Evolutionary conservation across 2,113 vertebrate genomes (phyloP), one percentile per base, ranked within the genome.

Genomic region (Hippocampus zosterae): DNA sequence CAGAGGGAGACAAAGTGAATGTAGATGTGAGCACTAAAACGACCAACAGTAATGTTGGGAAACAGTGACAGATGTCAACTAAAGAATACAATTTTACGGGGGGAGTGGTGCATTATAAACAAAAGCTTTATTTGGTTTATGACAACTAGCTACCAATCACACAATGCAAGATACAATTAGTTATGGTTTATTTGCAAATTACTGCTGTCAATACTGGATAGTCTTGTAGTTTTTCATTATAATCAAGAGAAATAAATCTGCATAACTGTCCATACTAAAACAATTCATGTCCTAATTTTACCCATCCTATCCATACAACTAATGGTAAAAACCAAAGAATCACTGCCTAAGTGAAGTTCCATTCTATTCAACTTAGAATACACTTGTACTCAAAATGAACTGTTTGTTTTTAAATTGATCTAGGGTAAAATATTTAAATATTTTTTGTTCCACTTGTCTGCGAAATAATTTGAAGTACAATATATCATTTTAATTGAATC

Each of bases 91-190:
- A 33, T 60, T 79, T 75, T 48, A 46, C 72, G 50, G n/a, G 55
- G 59, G 53, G 23, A 81, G 41, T 67, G 70, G 71, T 65, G 65
- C 72, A 75, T 79, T 72, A 85, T 56, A 79, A 76, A 79, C 65
- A 71, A 50, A 59, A 63, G 40, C 61, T 67, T 56, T 72, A 55
- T 69, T 53, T 15, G 73, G 65, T 82, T 84, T 80, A 73, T 69
- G 71, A 40, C n/a, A 61, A 27, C 57, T 19, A 18, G 9, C 9
- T 23, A 19, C 4, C 27, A 60, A 60, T 5, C 57, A 60, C 18
- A 33, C 5, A 60, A 33, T 33, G 57, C 16, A 33, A 33, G 57
- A 33, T 33, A 19, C 56, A 16, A 60, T 33, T 60, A 18, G 27
- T 18, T 33, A 60, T 60, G 27, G 16, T 16, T 33, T 8, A 33